Conservation (phyloP, 2,113 vertebrate species). For the Lontra canadensis region DNA sequence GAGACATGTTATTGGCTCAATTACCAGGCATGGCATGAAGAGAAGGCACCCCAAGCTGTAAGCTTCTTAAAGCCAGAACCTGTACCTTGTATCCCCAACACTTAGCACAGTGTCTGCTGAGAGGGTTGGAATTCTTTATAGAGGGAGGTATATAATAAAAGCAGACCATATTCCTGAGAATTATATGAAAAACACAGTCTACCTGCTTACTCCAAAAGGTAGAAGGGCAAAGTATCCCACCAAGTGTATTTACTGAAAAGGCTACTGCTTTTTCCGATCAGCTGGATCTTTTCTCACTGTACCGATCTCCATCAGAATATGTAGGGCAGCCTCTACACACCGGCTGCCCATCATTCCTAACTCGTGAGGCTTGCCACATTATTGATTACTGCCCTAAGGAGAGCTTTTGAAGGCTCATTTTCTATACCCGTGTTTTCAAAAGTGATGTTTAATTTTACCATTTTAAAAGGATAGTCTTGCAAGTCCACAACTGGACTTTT, state of each 20-base stretch:
- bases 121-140: background rate
- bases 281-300: background rate
- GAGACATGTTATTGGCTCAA: background rate
- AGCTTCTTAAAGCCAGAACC: background rate
- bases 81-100: background rate
- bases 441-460: constrained; percentile 16
- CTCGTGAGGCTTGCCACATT: background rate
- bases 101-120: background rate
- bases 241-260: background rate
- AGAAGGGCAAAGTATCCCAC: background rate
- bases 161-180: background rate
- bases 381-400: background rate
- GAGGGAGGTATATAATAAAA: background rate
- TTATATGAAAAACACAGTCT: background rate
- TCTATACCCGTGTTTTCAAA: constrained; percentile 23
- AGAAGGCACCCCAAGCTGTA: background rate
- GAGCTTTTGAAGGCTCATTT: background rate
- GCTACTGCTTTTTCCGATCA: background rate
- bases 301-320: background rate
- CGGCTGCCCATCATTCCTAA: background rate
- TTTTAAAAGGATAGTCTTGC: background rate
- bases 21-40: background rate
- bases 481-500: background rate
- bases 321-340: background rate
- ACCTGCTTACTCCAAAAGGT: background rate